Evolutionary conservation across 2,797 vertebrate genomes (phyloP).

Genomic region (Dermochelys coriacea): DNA sequence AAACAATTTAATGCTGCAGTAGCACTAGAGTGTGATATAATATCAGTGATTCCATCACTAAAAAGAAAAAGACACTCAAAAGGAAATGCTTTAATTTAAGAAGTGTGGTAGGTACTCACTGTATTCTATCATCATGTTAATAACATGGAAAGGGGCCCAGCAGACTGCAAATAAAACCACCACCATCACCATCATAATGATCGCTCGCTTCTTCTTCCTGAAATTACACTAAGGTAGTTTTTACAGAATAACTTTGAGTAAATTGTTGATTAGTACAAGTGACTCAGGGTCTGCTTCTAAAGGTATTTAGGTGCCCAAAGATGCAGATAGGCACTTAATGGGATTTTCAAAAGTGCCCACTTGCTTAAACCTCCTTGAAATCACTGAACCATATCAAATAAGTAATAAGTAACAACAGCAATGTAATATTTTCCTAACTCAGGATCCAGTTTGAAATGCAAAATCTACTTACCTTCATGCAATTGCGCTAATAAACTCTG

Average conservation of each 20-base stretch:
- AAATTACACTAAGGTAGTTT: slow-evolving; percentile 62
- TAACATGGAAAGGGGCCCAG: slow-evolving; percentile 84
- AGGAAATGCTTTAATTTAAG: background rate
- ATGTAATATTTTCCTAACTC: background rate
- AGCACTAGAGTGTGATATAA: background rate
- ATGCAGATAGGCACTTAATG: background rate
- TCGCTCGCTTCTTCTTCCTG: slow-evolving; percentile 85
- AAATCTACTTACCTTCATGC: background rate
- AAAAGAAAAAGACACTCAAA: background rate
- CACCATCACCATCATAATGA: slow-evolving; percentile 85
- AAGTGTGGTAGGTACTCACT: slow-evolving; percentile 71
- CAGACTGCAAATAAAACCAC: slow-evolving; percentile 84
- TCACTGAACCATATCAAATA: background rate
- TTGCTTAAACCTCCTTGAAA: background rate
- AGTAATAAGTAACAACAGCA: background rate
- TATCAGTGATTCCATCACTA: background rate
- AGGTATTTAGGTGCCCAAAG: background rate
- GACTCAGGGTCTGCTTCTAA: background rate
- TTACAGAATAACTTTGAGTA: slow-evolving; percentile 39
- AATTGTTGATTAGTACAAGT: background rate
- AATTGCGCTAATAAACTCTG: background rate
- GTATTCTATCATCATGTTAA: slow-evolving; percentile 85
- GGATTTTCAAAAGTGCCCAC: background rate
- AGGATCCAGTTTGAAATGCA: background rate
- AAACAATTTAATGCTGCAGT: background rate